Conservation (phyloP, 1,140 invertebrate genomes). For the Microplitis demolitor region DNA sequence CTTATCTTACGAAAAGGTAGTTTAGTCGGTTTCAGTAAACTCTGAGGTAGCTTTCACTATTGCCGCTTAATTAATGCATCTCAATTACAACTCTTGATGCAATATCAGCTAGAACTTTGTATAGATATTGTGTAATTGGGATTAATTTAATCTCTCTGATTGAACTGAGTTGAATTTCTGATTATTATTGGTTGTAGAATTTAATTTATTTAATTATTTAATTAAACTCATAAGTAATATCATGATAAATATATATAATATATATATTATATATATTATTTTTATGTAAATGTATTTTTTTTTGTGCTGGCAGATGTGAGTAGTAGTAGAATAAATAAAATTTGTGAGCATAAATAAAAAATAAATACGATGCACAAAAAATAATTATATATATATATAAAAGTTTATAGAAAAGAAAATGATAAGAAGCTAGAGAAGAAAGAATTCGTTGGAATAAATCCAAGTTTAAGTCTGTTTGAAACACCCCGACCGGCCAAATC, state of each 20-base stretch:
- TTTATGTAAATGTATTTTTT: no score
- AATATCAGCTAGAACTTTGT: no score
- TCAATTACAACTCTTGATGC: no score
- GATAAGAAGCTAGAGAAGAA: constrained; percentile 3
- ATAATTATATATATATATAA: neutral
- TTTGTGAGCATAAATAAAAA: neutral
- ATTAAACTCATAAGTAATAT: no score
- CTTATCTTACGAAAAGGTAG: neutral
- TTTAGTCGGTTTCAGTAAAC: neutral
- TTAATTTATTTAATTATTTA: no score
- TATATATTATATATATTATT: no score
- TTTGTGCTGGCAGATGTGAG: neutral
- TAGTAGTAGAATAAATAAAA: neutral
- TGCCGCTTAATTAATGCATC: neutral
- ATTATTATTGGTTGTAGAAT: no score
- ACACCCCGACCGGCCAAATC: constrained; percentile 20
- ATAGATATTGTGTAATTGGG: no score
- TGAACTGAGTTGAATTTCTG: no score
- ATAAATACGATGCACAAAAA: neutral
- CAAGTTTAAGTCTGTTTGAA: constrained; percentile 19
- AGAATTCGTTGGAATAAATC: constrained; percentile 10
- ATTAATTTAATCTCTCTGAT: no score
- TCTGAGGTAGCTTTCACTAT: neutral
- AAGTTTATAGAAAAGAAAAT: neutral
- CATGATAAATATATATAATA: no score